Evolutionary conservation across 2,888 invertebrate species (phyloP).

Genomic region (Epinotia bilunana): DNA sequence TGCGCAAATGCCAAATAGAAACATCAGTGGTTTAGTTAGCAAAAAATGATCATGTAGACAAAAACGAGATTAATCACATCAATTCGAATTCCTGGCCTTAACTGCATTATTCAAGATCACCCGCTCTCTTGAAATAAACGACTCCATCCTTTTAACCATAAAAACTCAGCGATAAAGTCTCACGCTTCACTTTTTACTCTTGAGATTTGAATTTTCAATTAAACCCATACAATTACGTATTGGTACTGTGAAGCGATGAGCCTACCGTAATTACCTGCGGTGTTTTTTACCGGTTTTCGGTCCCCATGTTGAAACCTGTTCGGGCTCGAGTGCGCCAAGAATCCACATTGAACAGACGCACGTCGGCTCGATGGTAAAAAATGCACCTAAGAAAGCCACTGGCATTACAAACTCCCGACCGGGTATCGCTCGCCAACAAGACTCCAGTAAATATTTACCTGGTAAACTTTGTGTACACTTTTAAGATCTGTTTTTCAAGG

Average conservation of each 20-base stretch:
- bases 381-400: slow-evolving; percentile 68
- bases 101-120: slow-evolving; percentile 43
- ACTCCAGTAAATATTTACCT: slow-evolving; percentile 57
- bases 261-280: slow-evolving; percentile 77
- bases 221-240: slow-evolving; percentile 58
- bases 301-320: slow-evolving; percentile 79
- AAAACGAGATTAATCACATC: slow-evolving; percentile 38
- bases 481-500: slow-evolving; percentile 52
- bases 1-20: slow-evolving; percentile 32
- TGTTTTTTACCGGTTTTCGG: slow-evolving; percentile 79
- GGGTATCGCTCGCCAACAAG: slow-evolving; percentile 57
- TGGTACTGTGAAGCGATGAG: slow-evolving; percentile 71
- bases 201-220: slow-evolving; percentile 57
- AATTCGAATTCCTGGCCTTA: slow-evolving; percentile 39
- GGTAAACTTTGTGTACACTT: slow-evolving; percentile 53
- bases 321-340: slow-evolving; percentile 73
- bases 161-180: slow-evolving; percentile 43
- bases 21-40: slow-evolving; percentile 18
- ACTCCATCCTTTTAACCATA: slow-evolving; percentile 43
- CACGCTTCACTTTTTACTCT: slow-evolving; percentile 45
- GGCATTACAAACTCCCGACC: slow-evolving; percentile 62
- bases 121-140: slow-evolving; percentile 41
- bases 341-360: slow-evolving; percentile 71
- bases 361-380: slow-evolving; percentile 69
- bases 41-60: slow-evolving; percentile 16